Conservation (phyloP, 2,113 vertebrate genomes). For the Burhinus bistriatus region DNA sequence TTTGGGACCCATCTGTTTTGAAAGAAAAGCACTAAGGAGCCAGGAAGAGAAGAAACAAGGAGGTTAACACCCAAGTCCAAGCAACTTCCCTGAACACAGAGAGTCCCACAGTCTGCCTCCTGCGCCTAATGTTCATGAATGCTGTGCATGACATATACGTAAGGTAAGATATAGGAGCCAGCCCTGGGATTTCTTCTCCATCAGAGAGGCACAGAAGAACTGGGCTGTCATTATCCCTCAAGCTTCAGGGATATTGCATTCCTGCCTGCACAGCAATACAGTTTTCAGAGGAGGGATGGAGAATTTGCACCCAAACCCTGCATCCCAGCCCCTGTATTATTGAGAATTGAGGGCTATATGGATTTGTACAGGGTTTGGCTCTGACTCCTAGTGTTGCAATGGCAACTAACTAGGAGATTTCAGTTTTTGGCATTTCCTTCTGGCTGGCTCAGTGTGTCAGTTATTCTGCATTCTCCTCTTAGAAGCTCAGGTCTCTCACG, state of each 20-base stretch:
- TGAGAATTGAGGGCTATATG: background rate
- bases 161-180: background rate
- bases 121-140: background rate
- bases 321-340: background rate
- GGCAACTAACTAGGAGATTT: background rate
- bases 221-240: background rate
- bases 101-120: rapidly evolving
- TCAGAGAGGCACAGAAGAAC: background rate
- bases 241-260: background rate
- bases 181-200: background rate
- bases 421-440: constrained; percentile 2
- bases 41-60: background rate
- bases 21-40: background rate
- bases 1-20: background rate
- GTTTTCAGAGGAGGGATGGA: background rate
- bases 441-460: background rate
- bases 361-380: background rate
- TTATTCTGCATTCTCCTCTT: background rate
- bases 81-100: background rate
- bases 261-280: background rate
- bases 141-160: background rate
- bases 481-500: background rate
- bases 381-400: background rate
- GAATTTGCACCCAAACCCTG: background rate
- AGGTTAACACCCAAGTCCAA: background rate